Evolutionary conservation across 92 coral and sea anemone species (phyloP).

Genomic region (Zoanthus sociatus): DNA sequence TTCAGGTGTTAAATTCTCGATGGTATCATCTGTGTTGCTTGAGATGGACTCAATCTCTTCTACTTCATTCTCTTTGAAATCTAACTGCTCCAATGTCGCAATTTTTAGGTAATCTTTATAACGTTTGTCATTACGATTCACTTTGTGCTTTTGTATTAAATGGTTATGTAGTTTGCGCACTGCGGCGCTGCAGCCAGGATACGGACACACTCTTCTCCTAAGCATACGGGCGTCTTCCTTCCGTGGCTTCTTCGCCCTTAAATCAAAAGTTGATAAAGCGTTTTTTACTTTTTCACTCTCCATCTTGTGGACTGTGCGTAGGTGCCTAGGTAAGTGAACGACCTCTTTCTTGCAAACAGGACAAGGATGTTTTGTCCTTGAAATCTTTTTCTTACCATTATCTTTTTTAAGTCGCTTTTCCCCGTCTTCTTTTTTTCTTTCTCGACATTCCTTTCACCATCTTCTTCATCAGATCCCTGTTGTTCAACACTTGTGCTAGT

Average conservation of each 20-base stretch:
- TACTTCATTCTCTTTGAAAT: constrained; percentile 5
- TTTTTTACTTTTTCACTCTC: neutral
- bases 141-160: neutral
- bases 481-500: neutral
- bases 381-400: neutral
- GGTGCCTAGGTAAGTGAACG: constrained; percentile 43
- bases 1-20: constrained; percentile 3
- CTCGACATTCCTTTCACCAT: constrained; percentile 3
- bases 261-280: constrained; percentile 7
- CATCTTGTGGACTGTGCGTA: constrained; percentile 37
- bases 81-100: constrained; percentile 10
- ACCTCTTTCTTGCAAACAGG: constrained; percentile 35
- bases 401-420: neutral
- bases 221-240: neutral
- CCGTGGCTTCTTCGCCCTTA: neutral
- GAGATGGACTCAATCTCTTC: neutral
- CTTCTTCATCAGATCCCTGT: constrained; percentile 3
- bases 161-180: constrained; percentile 7
- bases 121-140: constrained; percentile 4
- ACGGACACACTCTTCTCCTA: constrained; percentile 4
- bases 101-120: constrained; percentile 3
- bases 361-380: constrained; percentile 1
- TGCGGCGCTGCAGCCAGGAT: constrained; percentile 8
- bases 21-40: constrained; percentile 1
- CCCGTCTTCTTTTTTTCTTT: neutral